Percentiles rank a stretch among this genome's conserved stretches.
Conservation (phyloP, 2,888 invertebrate genomes). For the Polyommatus iphigenia region DNA sequence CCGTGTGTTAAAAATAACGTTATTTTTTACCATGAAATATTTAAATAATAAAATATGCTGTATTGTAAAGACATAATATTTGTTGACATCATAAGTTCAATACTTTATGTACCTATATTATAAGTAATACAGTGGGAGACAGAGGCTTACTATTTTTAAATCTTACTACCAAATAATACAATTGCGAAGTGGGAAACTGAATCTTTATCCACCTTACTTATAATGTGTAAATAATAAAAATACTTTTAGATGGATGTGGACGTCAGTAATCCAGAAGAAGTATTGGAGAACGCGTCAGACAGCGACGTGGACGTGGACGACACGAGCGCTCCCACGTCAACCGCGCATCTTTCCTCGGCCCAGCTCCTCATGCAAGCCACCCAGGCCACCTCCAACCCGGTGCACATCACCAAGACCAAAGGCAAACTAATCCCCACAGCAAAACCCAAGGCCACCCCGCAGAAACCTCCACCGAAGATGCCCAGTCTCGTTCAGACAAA, state of each 20-base stretch:
- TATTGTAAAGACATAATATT: too few relatives aligned
- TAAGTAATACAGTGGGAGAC: too few relatives aligned
- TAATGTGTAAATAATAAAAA: not conserved
- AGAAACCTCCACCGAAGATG: slow-evolving; percentile 43
- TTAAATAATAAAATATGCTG: too few relatives aligned
- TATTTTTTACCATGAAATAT: too few relatives aligned
- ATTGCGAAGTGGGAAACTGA: too few relatives aligned
- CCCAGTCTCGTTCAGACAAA: slow-evolving; percentile 46
- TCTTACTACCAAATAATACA: too few relatives aligned
- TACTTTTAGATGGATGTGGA: slow-evolving; percentile 54
- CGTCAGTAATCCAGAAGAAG: slow-evolving; percentile 56
- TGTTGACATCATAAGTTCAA: too few relatives aligned
- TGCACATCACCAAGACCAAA: slow-evolving; percentile 47
- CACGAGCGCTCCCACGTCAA: slow-evolving; percentile 47
- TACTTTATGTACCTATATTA: too few relatives aligned
- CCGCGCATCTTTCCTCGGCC: slow-evolving; percentile 62
- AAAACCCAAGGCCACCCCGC: slow-evolving; percentile 47
- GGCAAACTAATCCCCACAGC: slow-evolving; percentile 53
- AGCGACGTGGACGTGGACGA: slow-evolving; percentile 74
- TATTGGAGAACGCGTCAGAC: slow-evolving; percentile 62
- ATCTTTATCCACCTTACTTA: not conserved
- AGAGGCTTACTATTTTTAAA: too few relatives aligned
- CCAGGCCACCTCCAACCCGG: slow-evolving; percentile 47
- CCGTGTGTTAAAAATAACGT: too few relatives aligned
- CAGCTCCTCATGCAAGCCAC: slow-evolving; percentile 69